Evolutionary conservation across 2,888 invertebrate genomes (phyloP).

Genomic region (Phengaris arion): DNA sequence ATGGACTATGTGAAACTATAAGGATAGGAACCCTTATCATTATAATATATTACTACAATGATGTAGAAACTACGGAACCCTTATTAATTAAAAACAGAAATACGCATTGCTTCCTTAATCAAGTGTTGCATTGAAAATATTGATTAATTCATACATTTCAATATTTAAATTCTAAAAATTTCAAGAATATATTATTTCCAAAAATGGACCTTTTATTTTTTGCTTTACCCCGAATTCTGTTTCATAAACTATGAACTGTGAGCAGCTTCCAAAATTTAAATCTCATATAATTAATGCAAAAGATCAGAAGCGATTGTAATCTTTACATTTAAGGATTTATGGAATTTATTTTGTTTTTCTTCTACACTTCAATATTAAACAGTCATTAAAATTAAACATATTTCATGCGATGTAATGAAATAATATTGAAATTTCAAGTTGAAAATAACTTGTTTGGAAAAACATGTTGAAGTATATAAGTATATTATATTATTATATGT

Average conservation of each 20-base stretch:
- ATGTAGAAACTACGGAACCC: too few relatives aligned
- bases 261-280: conserved; percentile 19
- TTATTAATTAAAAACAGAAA: too few relatives aligned
- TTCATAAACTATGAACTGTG: neutral
- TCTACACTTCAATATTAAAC: neutral
- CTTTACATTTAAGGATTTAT: conserved; percentile 4
- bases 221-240: neutral
- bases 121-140: neutral
- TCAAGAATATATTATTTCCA: neutral
- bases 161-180: neutral
- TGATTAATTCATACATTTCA: neutral
- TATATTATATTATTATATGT: too few relatives aligned
- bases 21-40: too few relatives aligned
- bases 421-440: neutral
- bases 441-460: neutral
- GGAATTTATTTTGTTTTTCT: conserved; percentile 8
- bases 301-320: conserved; percentile 24
- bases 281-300: conserved; percentile 32
- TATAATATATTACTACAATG: too few relatives aligned
- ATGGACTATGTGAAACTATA: too few relatives aligned
- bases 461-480: too few relatives aligned
- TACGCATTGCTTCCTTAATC: too few relatives aligned
- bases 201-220: neutral
- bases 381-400: neutral
- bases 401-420: neutral